Percentiles rank a stretch among this genome's conserved stretches.
These are phyloP conservation scores for Nesometra sesokonis DNA, from an alignment of 35 echinoderm and acorn worm genomes.

Conservation along the genomic window DNA sequence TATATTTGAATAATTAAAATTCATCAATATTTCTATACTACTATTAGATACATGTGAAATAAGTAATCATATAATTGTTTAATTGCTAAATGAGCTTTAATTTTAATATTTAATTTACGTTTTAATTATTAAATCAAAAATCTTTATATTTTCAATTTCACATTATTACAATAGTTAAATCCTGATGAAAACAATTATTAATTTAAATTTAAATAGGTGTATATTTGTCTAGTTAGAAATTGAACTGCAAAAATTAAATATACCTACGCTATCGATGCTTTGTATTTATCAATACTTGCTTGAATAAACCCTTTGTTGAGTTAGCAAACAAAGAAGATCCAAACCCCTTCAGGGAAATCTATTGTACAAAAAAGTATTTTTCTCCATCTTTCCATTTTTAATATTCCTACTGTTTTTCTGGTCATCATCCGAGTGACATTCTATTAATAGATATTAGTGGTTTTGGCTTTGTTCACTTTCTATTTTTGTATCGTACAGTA, in stretches of 20 bases:
- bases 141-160: no score
- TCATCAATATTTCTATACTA: no score
- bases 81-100: no score
- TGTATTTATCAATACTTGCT: not conserved
- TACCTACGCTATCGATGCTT: not conserved
- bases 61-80: no score
- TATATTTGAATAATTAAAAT: no score
- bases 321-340: not conserved
- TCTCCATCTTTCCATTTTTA: not conserved
- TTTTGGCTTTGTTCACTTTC: not conserved
- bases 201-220: no score
- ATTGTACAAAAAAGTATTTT: not conserved
- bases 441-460: not conserved
- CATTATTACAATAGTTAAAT: no score
- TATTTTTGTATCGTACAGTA: no score
- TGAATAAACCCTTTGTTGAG: not conserved
- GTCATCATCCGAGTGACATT: not conserved
- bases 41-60: no score
- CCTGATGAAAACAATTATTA: no score
- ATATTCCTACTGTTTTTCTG: not conserved
- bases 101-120: no score
- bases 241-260: not conserved
- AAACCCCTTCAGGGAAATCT: not conserved
- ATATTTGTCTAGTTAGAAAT: not conserved
- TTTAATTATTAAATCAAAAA: no score